Evolutionary conservation across 1,140 invertebrate species (phyloP), one percentile per base, ranked within the genome.

Genomic region (Druon quercuslanigerum): DNA sequence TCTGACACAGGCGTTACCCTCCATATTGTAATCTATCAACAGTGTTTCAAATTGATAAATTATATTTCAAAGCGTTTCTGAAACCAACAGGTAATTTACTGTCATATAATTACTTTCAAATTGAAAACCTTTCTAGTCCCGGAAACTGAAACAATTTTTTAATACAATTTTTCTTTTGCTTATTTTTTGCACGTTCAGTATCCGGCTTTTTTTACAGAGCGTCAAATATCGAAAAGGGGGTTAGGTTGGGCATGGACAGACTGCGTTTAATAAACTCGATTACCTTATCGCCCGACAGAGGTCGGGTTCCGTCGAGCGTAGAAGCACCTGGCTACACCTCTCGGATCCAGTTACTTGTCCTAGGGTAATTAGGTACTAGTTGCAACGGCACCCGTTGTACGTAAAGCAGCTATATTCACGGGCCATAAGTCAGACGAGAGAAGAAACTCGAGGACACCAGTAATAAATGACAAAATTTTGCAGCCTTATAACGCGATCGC

Each of bases 181-280:
- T 7, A 46, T 46, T 46, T 46, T 46, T 46, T 46, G 40, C 40
- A 11, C 40, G 9, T 46, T 6, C 11, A 46, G 40, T 46, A 11
- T 46, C 40, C 9, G 20, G 40, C 40, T 0, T 8, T 14, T 60
- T 16, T 12, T 16, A 40, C 5, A 25, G n/a, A 66, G 60, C 25
- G 14, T 66, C 60, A 66, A n/a, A 66, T 40, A 33, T 66, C 25
- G 12, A 8, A 46, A 66, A 33, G 14, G n/a, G n/a, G 20, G 25
- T 40, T 16, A 9, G 25, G 25, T 40, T 33, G 25, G 57, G 17
- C 20, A 7, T 46, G 40, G 40, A 46, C 40, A 46, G 6, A 46
- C 40, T 46, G 40, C 77, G 75, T 75, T 81, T 84, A 86, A 86
- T 86, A 86, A 86, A 86, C 83, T 85, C 83, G 85, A 86, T 86